Percentiles rank a stretch among this genome's conserved stretches.
These are phyloP conservation scores for Scaptomyza graminum DNA, from an alignment of 1,140 invertebrate genomes.

Conservation along the genomic window DNA sequence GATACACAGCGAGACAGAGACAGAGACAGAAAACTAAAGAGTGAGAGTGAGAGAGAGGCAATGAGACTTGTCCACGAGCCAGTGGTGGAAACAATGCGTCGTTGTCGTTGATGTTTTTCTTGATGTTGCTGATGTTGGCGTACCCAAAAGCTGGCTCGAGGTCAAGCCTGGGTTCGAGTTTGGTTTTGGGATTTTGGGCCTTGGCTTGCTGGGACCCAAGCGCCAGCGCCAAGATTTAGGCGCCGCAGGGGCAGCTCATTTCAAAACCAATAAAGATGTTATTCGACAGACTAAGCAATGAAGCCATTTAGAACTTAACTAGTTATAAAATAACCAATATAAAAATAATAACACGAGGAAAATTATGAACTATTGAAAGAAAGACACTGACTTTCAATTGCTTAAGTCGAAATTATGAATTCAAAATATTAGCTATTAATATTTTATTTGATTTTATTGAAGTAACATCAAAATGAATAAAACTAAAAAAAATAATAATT, in stretches of 20 bases:
- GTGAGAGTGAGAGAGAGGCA: not conserved
- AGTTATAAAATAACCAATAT: conserved; percentile 1
- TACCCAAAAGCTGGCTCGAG: conserved; percentile 53
- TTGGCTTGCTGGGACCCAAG: conserved; percentile 6
- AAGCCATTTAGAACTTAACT: conserved; percentile 61
- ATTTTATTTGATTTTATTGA: too few species aligned
- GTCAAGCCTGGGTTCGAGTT: conserved; percentile 51
- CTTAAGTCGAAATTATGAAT: too few species aligned
- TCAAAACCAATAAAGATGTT: conserved; percentile 54
- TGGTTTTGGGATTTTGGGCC: conserved; percentile 14
- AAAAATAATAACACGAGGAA: too few species aligned
- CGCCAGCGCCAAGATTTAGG: conserved; percentile 6
- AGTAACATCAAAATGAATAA: too few species aligned
- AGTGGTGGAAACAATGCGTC: conserved; percentile 64
- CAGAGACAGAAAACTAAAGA: not conserved
- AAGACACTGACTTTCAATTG: too few species aligned
- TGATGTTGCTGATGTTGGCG: conserved; percentile 37
- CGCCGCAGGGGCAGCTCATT: conserved; percentile 39
- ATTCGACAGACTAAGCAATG: conserved; percentile 49
- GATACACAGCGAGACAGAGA: conserved; percentile 6
- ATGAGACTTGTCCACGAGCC: conserved; percentile 36
- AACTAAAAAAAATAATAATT: too few species aligned
- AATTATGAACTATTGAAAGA: too few species aligned
- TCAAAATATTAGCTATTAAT: too few species aligned
- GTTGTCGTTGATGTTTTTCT: conserved; percentile 39